Conservation (phyloP, 92 coral and sea anemone species). For the Nematostella vectensis region DNA sequence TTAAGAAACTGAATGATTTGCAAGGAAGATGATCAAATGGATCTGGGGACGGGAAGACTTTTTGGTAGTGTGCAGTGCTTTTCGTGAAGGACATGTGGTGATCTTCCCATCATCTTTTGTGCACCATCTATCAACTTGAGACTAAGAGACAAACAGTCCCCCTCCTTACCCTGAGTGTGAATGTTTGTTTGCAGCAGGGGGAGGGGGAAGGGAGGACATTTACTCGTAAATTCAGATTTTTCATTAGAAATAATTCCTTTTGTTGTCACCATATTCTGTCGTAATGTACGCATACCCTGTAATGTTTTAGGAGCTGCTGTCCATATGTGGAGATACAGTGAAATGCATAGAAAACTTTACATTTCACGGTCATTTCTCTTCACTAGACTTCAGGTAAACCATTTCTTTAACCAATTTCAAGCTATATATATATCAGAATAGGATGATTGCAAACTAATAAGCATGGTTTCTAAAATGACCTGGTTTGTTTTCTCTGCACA, state of each 20-base stretch:
- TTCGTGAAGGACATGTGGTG: too few species aligned
- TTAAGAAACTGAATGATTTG: too few species aligned
- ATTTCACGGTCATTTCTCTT: slow-evolving; percentile 76
- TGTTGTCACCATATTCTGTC: not conserved
- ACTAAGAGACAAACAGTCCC: too few species aligned
- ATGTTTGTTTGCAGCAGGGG: too few species aligned
- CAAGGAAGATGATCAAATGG: too few species aligned
- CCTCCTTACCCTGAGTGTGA: not conserved
- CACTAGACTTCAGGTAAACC: slow-evolving; percentile 51
- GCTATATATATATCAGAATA: not conserved
- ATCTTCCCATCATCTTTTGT: too few species aligned
- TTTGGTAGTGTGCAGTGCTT: too few species aligned
- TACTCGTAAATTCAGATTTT: not conserved
- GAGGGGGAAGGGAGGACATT: too few species aligned
- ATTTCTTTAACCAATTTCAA: too few species aligned
- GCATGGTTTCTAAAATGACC: not conserved
- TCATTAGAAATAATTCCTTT: not conserved
- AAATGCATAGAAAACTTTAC: slow-evolving; percentile 30
- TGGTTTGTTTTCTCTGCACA: not conserved
- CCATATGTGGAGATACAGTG: slow-evolving; percentile 68
- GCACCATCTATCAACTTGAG: too few species aligned
- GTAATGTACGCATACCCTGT: not conserved
- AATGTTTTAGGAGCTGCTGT: slow-evolving; percentile 37
- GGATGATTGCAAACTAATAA: too few species aligned
- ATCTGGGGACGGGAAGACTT: too few species aligned